phyloP scores from a whole-genome alignment of 2,113 vertebrate species.

The Ifrita kowaldi region DNA sequence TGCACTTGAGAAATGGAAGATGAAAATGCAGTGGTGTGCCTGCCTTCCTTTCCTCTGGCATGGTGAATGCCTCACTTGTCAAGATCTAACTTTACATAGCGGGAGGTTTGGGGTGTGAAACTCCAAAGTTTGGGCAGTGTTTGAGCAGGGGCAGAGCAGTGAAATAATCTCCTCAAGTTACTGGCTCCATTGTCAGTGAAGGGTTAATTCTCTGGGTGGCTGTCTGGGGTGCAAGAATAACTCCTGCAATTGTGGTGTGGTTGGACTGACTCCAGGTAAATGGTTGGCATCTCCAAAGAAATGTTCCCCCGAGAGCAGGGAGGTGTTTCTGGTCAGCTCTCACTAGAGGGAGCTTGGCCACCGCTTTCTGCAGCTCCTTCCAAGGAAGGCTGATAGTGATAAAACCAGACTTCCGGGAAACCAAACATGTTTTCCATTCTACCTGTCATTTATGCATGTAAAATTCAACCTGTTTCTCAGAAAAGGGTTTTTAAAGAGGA shows the following conservation, averaged over 20 bases:
- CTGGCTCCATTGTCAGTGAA: neutral
- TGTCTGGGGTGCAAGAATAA: neutral
- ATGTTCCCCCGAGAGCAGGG: neutral
- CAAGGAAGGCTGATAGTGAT: neutral
- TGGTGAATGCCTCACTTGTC: neutral
- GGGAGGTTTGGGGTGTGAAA: neutral
- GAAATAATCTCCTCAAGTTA: neutral
- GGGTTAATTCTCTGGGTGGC: neutral
- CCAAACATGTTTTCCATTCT: neutral
- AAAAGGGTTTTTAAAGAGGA: neutral
- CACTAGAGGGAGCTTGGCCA: constrained; percentile 30
- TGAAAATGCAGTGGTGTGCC: neutral
- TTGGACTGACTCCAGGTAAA: neutral
- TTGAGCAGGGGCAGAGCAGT: neutral
- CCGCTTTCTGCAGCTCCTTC: neutral
- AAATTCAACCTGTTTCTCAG: neutral
- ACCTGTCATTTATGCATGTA: neutral
- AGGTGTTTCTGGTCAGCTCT: neutral
- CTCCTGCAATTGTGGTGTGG: neutral
- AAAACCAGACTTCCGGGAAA: neutral
- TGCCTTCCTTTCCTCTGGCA: neutral
- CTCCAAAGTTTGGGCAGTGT: neutral
- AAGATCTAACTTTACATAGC: neutral
- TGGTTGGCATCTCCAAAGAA: neutral
- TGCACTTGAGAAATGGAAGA: neutral